A percentile compares a stretch with the other conserved stretches of the same genome.
These are phyloP conservation scores for Sebastiscus tertius DNA, from an alignment of 2,797 vertebrate genomes.

Conservation along the genomic window DNA sequence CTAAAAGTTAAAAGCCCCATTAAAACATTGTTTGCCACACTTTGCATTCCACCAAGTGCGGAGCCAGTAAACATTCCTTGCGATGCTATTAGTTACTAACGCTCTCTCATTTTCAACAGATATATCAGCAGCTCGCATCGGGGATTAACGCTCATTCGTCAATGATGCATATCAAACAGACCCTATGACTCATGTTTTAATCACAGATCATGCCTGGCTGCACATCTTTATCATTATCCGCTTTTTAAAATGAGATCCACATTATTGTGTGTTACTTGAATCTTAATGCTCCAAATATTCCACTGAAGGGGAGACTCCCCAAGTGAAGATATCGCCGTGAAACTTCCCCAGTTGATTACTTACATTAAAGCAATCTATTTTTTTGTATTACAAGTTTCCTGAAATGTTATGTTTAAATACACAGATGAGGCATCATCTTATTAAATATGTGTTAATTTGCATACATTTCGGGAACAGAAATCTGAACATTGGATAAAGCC, in stretches of 20 bases:
- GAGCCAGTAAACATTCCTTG: neutral
- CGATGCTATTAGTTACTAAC: neutral
- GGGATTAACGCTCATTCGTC: slow-evolving; percentile 6
- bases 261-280: neutral
- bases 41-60: neutral
- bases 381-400: too few species aligned
- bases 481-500: too few species aligned
- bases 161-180: neutral
- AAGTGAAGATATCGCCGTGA: too few species aligned
- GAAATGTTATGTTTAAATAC: too few species aligned
- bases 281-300: neutral
- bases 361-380: too few species aligned
- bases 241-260: neutral
- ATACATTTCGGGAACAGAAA: too few species aligned
- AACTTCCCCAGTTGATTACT: too few species aligned
- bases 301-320: neutral
- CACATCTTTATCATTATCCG: neutral
- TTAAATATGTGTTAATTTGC: too few species aligned
- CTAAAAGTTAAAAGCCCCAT: neutral
- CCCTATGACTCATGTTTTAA: slow-evolving; percentile 19
- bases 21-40: neutral
- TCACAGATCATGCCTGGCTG: neutral
- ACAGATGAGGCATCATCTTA: too few species aligned
- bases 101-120: neutral
- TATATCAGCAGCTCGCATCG: neutral